Evolutionary conservation across 2,113 vertebrate genomes (phyloP), one percentile per base, ranked within the genome.

Genomic region (Serinus canaria): DNA sequence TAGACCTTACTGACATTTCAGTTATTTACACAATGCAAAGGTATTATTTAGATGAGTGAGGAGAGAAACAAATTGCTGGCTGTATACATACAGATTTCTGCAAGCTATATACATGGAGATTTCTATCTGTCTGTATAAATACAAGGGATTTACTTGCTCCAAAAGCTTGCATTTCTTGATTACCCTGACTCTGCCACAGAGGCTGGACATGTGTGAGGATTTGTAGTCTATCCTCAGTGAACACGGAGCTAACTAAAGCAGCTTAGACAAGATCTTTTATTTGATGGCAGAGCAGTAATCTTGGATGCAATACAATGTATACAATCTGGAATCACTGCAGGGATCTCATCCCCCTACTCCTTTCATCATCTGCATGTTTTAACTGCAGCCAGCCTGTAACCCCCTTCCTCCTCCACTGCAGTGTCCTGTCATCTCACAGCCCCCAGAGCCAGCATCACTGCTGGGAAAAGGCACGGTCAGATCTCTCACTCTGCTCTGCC

Each of bases 211-310:
- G 12, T 21, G 64, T 67, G 75, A 95, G 94, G 90, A 95, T 95
- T 73, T 97, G 85, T 11, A 70, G 58, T 49, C 89, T 88, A 75
- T 92, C 90, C 75, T 73, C 68, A 67, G 77, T 35, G 56, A 91
- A 86, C 89, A 90, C 0, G 9, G 60, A 92, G 83, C 89, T 94
- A 97, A 95, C 93, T 91, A 79, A 72, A 94, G 93, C 83, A 92
- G 94, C 95, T 96, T 88, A 96, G 75, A 88, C 5, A 20, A 83
- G 59, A 89, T 90, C 64, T 86, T 83, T 56, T 35, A 72, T 92
- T 89, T 15, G 31, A 93, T 55, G 60, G n/a, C 64, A 91, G 23
- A 94, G 33, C 70, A 89, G 49, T 88, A 83, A 89, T 88, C 69
- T 87, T 53, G 50, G 83, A 83, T 68, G 66, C 63, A 72, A 60